Conservation (phyloP, 2,797 vertebrate species). For the Enteromius afrohamiltoni region DNA sequence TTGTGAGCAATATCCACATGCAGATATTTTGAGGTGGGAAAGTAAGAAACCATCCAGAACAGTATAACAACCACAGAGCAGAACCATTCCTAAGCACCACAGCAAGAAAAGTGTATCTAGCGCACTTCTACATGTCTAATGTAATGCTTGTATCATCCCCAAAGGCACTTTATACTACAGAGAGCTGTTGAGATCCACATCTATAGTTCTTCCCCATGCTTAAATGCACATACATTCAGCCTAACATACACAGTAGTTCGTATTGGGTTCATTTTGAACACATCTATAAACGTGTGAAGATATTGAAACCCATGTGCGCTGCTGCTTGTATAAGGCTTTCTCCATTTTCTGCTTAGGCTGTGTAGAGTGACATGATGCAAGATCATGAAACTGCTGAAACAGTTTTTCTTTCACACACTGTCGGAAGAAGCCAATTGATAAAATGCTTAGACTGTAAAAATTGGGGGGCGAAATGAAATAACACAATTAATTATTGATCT, state of each 20-base stretch:
- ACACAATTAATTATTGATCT: constrained; percentile 42
- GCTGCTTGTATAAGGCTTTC: constrained; percentile 31
- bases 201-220: constrained; percentile 5
- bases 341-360: constrained; percentile 33
- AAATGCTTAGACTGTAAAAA: constrained; percentile 44
- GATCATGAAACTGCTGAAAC: constrained; percentile 49
- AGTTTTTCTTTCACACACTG: constrained; percentile 28
- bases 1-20: background rate
- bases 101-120: background rate
- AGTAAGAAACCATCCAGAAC: constrained; percentile 1
- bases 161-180: constrained; percentile 12
- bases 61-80: constrained; percentile 2
- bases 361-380: constrained; percentile 50
- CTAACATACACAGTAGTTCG: constrained; percentile 4
- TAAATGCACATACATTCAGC: constrained; percentile 21
- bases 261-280: constrained; percentile 21
- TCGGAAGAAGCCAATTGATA: constrained; percentile 33
- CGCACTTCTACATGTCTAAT: constrained; percentile 5
- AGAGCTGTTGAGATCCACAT: background rate
- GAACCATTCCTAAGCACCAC: constrained; percentile 8
- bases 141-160: constrained; percentile 32
- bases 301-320: constrained; percentile 24
- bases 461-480: background rate
- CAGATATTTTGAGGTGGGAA: background rate
- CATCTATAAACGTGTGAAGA: constrained; percentile 8